Evolutionary conservation across 2,113 vertebrate species (phyloP).

Genomic region (Callaeas wilsoni): DNA sequence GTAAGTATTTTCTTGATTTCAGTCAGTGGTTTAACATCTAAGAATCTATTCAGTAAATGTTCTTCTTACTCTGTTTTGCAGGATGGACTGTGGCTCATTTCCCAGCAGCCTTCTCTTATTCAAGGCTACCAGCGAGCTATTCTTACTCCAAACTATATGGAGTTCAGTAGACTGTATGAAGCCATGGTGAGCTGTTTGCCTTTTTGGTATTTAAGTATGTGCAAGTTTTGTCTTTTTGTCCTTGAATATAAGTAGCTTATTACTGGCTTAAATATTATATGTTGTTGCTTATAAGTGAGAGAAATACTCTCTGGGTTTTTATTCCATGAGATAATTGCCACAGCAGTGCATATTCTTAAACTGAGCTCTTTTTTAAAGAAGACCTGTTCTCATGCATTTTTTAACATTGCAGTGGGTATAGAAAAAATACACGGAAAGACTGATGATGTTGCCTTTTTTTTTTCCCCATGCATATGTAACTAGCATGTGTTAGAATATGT

Average conservation of each 20-base stretch:
- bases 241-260: neutral
- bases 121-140: slow-evolving; percentile 89
- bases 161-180: slow-evolving; percentile 90
- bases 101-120: slow-evolving; percentile 87
- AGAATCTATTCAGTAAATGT: neutral
- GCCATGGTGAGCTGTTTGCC: slow-evolving; percentile 81
- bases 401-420: neutral
- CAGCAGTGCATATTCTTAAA: neutral
- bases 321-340: neutral
- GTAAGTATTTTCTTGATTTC: slow-evolving; percentile 77
- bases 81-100: slow-evolving; percentile 95
- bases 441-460: neutral
- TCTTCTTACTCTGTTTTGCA: slow-evolving; percentile 50
- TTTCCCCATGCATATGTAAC: neutral
- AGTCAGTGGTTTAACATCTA: neutral
- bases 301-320: neutral
- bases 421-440: neutral
- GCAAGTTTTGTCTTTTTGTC: neutral
- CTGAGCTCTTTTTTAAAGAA: neutral
- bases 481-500: neutral
- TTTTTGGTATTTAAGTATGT: neutral
- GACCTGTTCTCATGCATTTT: neutral
- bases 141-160: slow-evolving; percentile 93
- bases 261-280: neutral
- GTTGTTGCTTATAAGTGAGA: neutral